phyloP scores from a whole-genome alignment of 2,113 vertebrate species.

The Tricholaema leucomelas region DNA sequence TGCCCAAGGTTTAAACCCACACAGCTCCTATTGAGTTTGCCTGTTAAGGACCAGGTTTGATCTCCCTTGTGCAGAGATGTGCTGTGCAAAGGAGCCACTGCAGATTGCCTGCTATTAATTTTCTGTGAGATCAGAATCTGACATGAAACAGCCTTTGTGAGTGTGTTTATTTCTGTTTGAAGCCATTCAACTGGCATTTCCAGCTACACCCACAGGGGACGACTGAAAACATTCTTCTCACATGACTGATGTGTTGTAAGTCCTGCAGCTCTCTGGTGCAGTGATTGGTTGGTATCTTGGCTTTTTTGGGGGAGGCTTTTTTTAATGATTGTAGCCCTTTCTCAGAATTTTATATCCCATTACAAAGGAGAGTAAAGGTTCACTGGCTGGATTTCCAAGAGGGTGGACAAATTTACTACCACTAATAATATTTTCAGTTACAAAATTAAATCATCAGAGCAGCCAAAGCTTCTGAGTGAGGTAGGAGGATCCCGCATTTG shows the following conservation, averaged over 20 bases:
- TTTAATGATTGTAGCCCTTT: neutral
- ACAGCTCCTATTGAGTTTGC: neutral
- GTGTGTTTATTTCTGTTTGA: neutral
- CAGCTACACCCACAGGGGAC: neutral
- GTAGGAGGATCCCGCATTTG: constrained; percentile 29
- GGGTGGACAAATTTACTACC: constrained; percentile 15
- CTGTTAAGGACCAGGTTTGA: neutral
- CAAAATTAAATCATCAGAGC: constrained; percentile 29
- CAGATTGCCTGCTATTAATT: neutral
- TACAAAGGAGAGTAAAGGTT: constrained; percentile 28
- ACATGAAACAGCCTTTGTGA: rapidly evolving
- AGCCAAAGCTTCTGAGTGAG: constrained; percentile 37
- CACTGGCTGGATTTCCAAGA: constrained; percentile 35
- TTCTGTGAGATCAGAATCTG: neutral
- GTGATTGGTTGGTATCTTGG: neutral
- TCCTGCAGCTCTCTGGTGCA: neutral
- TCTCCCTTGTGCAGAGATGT: neutral
- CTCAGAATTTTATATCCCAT: neutral
- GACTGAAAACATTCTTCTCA: constrained; percentile 17
- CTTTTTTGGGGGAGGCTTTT: neutral
- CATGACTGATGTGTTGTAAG: neutral
- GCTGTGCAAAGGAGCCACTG: neutral
- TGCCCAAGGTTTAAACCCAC: neutral
- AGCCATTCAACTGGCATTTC: neutral
- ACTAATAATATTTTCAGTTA: constrained; percentile 54